Base-by-base conservation (phyloP, 2,113 vertebrate genomes). In the Symphodus melops region DNA sequence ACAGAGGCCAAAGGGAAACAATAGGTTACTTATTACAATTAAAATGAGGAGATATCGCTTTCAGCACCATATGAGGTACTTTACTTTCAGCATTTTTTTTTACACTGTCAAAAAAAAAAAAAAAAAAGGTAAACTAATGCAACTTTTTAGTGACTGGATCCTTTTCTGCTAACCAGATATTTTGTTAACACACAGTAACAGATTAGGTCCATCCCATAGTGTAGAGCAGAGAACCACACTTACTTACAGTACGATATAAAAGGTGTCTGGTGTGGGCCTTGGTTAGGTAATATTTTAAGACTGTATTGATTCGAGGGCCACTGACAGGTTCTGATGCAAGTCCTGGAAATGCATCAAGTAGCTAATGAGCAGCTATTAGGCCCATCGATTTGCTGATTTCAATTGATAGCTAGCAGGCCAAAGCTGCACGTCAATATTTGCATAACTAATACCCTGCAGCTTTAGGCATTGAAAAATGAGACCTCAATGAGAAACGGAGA, bases 291-390 rank as follows among this genome's bases (percentile, higher is more conserved):
- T 95, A 94, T 95, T 94, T 95, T 95, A 92, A 94, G 95, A 96
- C 91, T 89, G 90, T 92, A 97, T 94, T 94, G 96, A 97, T 96
- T 86, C 17, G 91, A 77, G 65, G 88, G 83, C 79, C 89, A 84
- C 94, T 93, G 95, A 94, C 94, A 94, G 92, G 89, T 92, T 88
- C 92, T 83, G 83, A 95, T 92, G 92, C 81, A 84, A 93, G 92
- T 91, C 88, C 92, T 94, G 94, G 92, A 95, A 96, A 97, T 95
- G 95, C 95, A 96, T 96, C 95, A 96, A 95, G 93, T 95, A 85
- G 85, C 92, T 96, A 97, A 98, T 95, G 95, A 98, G 95, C 91
- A 96, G 94, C 97, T 97, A 98, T 98, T 98, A 98, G 94, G 90
- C 82, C 81, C 88, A 97, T 97, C 90, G 96, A 98, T 97, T 97